phyloP scores from a whole-genome alignment of 2,888 invertebrate species.

The Patella depressa region DNA sequence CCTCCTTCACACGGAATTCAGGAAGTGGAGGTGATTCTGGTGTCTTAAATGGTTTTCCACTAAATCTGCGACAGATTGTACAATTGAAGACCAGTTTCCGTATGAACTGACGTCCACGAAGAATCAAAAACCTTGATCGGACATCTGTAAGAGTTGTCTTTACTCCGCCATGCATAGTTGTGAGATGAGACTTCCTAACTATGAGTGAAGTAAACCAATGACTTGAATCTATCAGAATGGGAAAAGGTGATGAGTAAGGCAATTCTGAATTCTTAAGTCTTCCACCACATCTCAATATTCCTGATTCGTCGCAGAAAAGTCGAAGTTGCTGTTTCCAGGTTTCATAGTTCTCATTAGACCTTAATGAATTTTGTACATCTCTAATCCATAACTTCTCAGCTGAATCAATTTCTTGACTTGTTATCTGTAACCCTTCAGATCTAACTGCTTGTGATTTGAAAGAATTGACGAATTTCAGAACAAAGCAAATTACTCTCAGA shows the following conservation, averaged over 20 bases:
- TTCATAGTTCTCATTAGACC: too few relatives aligned
- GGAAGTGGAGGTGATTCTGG: not conserved
- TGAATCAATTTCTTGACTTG: too few relatives aligned
- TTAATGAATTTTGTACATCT: too few relatives aligned
- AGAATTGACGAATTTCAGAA: too few relatives aligned
- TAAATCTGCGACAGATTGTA: slow-evolving; percentile 1
- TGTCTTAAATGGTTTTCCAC: not conserved
- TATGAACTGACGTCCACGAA: not conserved
- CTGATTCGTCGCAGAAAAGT: too few relatives aligned
- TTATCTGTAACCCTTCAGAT: too few relatives aligned
- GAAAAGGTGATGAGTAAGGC: not conserved
- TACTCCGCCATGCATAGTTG: not conserved
- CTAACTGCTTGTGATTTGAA: too few relatives aligned
- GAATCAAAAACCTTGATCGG: not conserved
- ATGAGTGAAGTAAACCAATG: not conserved
- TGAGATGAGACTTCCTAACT: not conserved
- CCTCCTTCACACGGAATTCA: not conserved
- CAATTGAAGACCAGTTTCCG: not conserved
- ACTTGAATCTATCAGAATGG: not conserved
- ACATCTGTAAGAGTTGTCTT: not conserved
- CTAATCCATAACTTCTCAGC: too few relatives aligned
- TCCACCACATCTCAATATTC: too few relatives aligned
- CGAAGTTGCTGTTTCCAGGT: too few relatives aligned
- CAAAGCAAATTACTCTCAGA: too few relatives aligned
- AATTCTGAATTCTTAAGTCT: not conserved